A percentile compares a stretch with the other conserved stretches of the same genome.
Evolutionary conservation across 2,888 invertebrate genomes (phyloP).

Genomic region (Leptinotarsa rubiginosa): DNA sequence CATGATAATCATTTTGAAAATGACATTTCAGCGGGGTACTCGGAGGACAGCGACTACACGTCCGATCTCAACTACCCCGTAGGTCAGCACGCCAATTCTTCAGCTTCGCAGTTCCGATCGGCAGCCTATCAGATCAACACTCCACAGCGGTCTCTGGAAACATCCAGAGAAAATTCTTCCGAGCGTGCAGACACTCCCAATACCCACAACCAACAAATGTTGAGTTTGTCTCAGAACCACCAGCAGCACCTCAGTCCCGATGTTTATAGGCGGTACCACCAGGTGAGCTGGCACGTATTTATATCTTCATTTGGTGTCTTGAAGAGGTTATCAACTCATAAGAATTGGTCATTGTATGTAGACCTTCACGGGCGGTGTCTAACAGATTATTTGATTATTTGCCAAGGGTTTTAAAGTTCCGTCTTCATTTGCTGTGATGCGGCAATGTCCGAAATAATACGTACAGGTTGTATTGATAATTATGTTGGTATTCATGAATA

Average conservation of each 20-base stretch:
- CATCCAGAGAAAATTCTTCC: constrained; percentile 85
- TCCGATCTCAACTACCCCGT: constrained; percentile 95
- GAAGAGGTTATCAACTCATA: too few relatives aligned
- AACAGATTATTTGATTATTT: neutral
- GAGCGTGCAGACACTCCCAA: constrained; percentile 76
- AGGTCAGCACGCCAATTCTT: constrained; percentile 88
- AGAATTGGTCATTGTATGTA: too few relatives aligned
- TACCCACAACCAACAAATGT: constrained; percentile 49
- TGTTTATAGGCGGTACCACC: constrained; percentile 57
- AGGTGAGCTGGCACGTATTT: constrained; percentile 45
- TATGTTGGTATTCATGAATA: too few relatives aligned
- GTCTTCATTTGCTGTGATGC: too few relatives aligned
- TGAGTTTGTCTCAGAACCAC: constrained; percentile 49
- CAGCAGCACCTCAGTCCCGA: constrained; percentile 64
- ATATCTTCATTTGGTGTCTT: too few relatives aligned
- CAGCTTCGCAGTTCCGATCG: constrained; percentile 87
- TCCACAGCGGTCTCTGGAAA: constrained; percentile 82
- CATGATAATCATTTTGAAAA: constrained; percentile 64
- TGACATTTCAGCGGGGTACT: constrained; percentile 85
- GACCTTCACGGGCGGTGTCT: too few relatives aligned
- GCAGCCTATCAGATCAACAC: constrained; percentile 84
- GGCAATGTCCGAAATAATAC: too few relatives aligned
- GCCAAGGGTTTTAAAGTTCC: too few relatives aligned
- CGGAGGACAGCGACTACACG: constrained; percentile 97
- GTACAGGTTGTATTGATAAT: too few relatives aligned